Conservation (phyloP, 2,797 vertebrate genomes). For the Anisognathus igniventris region DNA sequence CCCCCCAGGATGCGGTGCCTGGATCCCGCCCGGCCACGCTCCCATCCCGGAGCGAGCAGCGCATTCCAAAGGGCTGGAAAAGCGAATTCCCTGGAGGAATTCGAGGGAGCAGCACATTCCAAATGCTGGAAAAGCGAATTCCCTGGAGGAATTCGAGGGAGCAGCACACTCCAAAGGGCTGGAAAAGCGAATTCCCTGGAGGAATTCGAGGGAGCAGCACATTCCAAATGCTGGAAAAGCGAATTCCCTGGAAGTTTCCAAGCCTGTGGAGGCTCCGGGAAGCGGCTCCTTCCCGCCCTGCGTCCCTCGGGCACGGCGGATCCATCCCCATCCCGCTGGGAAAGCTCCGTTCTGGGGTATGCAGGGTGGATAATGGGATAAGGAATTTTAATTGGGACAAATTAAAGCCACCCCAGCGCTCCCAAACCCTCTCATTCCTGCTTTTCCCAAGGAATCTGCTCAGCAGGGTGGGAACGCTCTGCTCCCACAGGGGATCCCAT, state of each 20-base stretch:
- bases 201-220: no score
- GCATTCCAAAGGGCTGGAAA: not conserved
- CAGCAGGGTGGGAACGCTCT: not conserved
- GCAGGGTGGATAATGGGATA: rapidly evolving
- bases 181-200: not conserved
- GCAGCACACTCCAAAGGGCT: no score
- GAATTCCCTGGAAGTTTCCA: not conserved
- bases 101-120: no score
- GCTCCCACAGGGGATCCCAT: rapidly evolving
- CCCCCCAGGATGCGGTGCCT: not conserved
- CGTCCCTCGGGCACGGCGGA: not conserved
- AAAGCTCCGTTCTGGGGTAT: rapidly evolving
- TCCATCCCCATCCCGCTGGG: not conserved
- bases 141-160: no score
- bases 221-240: no score
- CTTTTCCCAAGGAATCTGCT: not conserved
- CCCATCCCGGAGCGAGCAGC: not conserved
- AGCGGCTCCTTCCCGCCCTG: not conserved
- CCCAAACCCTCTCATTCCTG: not conserved
- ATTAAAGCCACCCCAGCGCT: not conserved
- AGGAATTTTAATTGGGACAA: not conserved
- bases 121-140: no score
- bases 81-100: not conserved
- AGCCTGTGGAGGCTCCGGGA: rapidly evolving
- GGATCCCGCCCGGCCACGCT: not conserved